phyloP scores from a whole-genome alignment of 2,797 vertebrate species.

The Bradypodion ventrale region DNA sequence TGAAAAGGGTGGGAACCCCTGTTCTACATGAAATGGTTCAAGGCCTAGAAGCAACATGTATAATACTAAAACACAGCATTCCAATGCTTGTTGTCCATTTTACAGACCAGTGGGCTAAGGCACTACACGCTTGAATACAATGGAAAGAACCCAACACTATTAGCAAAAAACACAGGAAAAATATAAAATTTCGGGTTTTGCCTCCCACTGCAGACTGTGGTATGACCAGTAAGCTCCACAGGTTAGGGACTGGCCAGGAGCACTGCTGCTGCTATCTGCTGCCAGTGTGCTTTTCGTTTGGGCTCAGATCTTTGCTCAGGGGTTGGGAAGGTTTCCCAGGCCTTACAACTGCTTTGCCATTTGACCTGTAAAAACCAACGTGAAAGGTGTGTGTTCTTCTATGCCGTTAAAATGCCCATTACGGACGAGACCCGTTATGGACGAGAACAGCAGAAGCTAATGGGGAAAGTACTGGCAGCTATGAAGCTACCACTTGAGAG shows the following conservation, averaged over 20 bases:
- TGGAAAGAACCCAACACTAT: too few relatives aligned
- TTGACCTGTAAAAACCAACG: not conserved
- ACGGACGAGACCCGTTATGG: not conserved
- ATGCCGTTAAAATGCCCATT: not conserved
- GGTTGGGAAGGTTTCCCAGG: not conserved
- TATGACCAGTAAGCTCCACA: not conserved
- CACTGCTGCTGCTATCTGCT: too few relatives aligned
- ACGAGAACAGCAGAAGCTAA: not conserved
- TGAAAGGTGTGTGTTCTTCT: not conserved
- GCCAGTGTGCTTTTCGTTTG: not conserved
- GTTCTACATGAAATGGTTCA: not conserved
- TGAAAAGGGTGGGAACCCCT: too few relatives aligned
- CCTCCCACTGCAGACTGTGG: not conserved
- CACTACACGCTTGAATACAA: too few relatives aligned
- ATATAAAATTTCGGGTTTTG: too few relatives aligned
- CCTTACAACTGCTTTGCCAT: not conserved
- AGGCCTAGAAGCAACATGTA: too few relatives aligned
- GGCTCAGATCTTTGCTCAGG: not conserved
- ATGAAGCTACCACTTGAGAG: not conserved
- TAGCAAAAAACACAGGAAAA: too few relatives aligned
- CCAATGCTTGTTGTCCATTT: too few relatives aligned
- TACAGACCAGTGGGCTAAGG: too few relatives aligned
- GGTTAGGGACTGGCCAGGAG: not conserved
- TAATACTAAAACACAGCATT: too few relatives aligned
- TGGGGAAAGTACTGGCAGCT: not conserved